Evolutionary conservation across 2,888 invertebrate species (phyloP).

Genomic region (Microctonus hyperodae): DNA sequence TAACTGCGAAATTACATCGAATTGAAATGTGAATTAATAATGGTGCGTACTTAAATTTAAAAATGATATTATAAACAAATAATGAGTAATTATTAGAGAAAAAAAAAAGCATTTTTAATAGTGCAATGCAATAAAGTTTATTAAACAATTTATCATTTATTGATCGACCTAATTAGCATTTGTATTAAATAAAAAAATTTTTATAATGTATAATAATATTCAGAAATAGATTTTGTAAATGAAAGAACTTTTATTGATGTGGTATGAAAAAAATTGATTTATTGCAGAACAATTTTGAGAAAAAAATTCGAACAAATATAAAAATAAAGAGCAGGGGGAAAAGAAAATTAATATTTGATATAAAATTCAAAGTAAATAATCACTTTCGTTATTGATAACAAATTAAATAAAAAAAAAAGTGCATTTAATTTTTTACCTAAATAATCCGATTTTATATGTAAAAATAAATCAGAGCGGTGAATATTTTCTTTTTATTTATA

Average conservation of each 20-base stretch:
- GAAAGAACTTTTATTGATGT: slow-evolving; percentile 7
- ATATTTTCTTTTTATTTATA: slow-evolving; percentile 16
- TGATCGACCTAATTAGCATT: slow-evolving; percentile 6
- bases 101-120: slow-evolving; percentile 17
- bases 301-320: too few relatives aligned
- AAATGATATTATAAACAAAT: slow-evolving; percentile 22
- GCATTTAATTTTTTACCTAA: slow-evolving; percentile 40
- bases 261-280: background rate
- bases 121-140: slow-evolving; percentile 23
- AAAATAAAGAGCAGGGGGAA: too few relatives aligned
- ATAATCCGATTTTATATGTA: slow-evolving; percentile 43
- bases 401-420: slow-evolving; percentile 28
- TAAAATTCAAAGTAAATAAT: slow-evolving; percentile 15
- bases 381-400: too few relatives aligned
- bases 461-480: slow-evolving; percentile 34
- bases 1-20: background rate
- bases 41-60: slow-evolving; percentile 28
- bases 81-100: slow-evolving; percentile 21
- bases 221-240: background rate
- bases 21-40: background rate
- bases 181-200: slow-evolving; percentile 1
- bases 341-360: slow-evolving; percentile 14
- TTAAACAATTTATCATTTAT: slow-evolving; percentile 1
- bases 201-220: background rate
- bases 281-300: too few relatives aligned